Percentiles rank a stretch among this genome's conserved stretches.
Conservation (phyloP, 2,888 invertebrate species). For the Masnerella sp. region DNA sequence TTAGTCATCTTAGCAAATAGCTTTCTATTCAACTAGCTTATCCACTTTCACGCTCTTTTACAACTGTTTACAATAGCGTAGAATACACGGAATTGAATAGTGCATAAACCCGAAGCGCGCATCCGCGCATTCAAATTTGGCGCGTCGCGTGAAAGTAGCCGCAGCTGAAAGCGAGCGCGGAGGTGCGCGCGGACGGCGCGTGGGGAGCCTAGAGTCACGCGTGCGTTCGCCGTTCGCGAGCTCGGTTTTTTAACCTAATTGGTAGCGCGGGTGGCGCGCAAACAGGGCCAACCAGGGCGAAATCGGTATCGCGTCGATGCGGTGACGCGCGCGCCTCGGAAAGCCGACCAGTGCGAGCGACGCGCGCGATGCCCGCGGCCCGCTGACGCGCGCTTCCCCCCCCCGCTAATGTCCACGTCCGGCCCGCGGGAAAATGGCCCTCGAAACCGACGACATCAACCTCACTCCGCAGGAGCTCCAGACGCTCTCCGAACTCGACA, state of each 20-base stretch:
- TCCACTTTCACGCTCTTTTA: too few relatives aligned
- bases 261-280: constrained; percentile 15
- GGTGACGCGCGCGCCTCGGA: constrained; percentile 21
- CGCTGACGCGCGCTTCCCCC: constrained; percentile 10
- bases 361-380: background rate
- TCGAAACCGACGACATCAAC: constrained; percentile 84
- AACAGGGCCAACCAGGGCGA: constrained; percentile 25
- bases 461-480: constrained; percentile 90
- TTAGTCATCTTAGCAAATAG: too few relatives aligned
- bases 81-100: too few relatives aligned
- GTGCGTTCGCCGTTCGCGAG: constrained; percentile 7
- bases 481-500: constrained; percentile 91
- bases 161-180: too few relatives aligned
- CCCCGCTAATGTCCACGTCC: constrained; percentile 48
- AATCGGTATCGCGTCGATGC: constrained; percentile 7
- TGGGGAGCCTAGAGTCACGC: constrained; percentile 3
- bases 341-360: background rate
- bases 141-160: too few relatives aligned
- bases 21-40: too few relatives aligned
- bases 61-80: too few relatives aligned
- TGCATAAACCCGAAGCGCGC: too few relatives aligned
- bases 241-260: constrained; percentile 37
- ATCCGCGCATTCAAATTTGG: too few relatives aligned
- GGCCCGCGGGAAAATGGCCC: constrained; percentile 74
- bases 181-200: background rate